Conservation (phyloP, 2,797 vertebrate genomes). For the Onychomys torridus region DNA sequence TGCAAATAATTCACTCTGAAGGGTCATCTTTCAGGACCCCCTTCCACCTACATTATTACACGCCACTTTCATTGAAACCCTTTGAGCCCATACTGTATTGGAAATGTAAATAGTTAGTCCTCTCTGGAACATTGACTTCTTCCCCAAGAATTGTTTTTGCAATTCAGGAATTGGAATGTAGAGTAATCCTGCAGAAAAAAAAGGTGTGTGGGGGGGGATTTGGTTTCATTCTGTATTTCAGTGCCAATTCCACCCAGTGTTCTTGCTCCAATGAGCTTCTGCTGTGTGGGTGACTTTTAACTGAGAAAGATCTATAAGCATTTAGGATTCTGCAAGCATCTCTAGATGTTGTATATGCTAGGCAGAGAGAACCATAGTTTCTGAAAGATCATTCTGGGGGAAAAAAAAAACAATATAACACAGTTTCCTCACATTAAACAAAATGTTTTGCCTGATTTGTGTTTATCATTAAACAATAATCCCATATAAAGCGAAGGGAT, state of each 20-base stretch:
- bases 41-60: neutral
- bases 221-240: neutral
- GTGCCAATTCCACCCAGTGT: neutral
- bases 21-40: fast-evolving
- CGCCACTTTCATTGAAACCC: neutral
- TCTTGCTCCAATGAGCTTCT: neutral
- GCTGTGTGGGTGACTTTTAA: neutral
- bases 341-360: neutral
- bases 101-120: conserved; percentile 62
- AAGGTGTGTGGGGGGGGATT: too few relatives aligned
- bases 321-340: neutral
- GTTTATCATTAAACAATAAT: neutral
- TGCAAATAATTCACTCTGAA: neutral
- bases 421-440: neutral
- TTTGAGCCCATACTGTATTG: conserved; percentile 39
- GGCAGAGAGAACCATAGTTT: neutral
- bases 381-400: neutral
- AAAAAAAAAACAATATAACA: neutral
- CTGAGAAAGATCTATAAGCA: neutral
- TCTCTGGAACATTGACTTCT: neutral
- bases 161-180: neutral
- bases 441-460: neutral
- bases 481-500: neutral
- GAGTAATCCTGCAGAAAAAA: neutral
- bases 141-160: neutral